These are phyloP conservation scores for Mustela lutreola DNA, from an alignment of 2,113 vertebrate genomes.

Conservation along the genomic window DNA sequence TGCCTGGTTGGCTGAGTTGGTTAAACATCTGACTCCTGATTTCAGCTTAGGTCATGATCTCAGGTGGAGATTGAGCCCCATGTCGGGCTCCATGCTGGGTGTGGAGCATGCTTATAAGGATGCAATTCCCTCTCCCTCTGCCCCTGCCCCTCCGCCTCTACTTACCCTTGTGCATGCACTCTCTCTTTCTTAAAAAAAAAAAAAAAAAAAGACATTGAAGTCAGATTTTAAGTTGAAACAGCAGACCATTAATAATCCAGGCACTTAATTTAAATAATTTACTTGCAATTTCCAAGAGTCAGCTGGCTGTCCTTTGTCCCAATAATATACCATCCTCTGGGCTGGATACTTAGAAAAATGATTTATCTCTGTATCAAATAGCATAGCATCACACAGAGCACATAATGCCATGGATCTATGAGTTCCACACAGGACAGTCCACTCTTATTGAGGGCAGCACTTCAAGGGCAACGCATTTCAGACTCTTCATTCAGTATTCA, in stretches of 20 bases:
- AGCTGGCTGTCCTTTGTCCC: not conserved
- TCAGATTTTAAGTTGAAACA: not conserved
- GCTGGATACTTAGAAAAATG: not conserved
- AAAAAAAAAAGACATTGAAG: not conserved
- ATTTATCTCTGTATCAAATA: not conserved
- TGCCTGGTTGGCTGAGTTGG: not conserved
- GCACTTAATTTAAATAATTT: not conserved
- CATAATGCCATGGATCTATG: rapidly evolving
- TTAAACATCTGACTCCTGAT: not conserved
- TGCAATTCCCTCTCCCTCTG: not conserved
- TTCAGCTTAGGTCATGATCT: not conserved
- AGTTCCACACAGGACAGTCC: not conserved
- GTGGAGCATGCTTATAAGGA: not conserved
- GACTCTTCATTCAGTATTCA: not conserved
- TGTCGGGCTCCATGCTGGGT: not conserved
- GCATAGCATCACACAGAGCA: not conserved
- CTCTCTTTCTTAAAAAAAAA: not conserved
- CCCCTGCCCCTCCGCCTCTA: not conserved
- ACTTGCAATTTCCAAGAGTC: not conserved
- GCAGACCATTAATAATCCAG: not conserved
- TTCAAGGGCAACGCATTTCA: not conserved
- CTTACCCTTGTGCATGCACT: no score
- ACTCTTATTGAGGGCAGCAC: not conserved
- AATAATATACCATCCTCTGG: not conserved
- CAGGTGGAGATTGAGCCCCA: not conserved